Percentiles rank a stretch among this genome's conserved stretches.
phyloP scores from a whole-genome alignment of 2,888 invertebrate genomes.

The Philopedon plagiatum region DNA sequence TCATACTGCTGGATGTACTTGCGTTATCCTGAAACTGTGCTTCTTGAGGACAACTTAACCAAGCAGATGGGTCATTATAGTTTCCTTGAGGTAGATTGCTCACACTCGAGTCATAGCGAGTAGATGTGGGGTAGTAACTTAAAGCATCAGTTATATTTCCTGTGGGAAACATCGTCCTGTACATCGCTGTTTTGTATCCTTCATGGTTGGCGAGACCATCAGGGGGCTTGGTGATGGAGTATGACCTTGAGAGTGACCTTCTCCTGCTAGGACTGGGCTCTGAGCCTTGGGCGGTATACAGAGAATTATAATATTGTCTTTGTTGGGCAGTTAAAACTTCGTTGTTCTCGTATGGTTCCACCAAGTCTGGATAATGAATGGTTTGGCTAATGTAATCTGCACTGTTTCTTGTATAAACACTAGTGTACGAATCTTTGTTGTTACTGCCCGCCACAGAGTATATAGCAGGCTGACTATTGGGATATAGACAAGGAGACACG shows the following conservation, averaged over 20 bases:
- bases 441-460: slow-evolving; percentile 83
- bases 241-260: slow-evolving; percentile 73
- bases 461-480: slow-evolving; percentile 72
- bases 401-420: slow-evolving; percentile 80
- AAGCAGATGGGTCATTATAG: slow-evolving; percentile 73
- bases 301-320: slow-evolving; percentile 71
- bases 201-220: slow-evolving; percentile 76
- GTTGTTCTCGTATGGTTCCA: slow-evolving; percentile 74
- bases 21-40: slow-evolving; percentile 71
- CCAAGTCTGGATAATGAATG: slow-evolving; percentile 78
- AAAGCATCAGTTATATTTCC: slow-evolving; percentile 85
- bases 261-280: slow-evolving; percentile 52
- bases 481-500: slow-evolving; percentile 27
- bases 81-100: slow-evolving; percentile 73
- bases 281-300: neutral
- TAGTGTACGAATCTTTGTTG: slow-evolving; percentile 81
- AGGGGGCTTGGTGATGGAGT: slow-evolving; percentile 70
- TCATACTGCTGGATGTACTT: slow-evolving; percentile 75
- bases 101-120: slow-evolving; percentile 72
- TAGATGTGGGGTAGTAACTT: slow-evolving; percentile 85
- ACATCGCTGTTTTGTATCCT: slow-evolving; percentile 76
- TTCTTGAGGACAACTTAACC: slow-evolving; percentile 67
- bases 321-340: slow-evolving; percentile 67
- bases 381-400: slow-evolving; percentile 75
- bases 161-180: slow-evolving; percentile 79